These are phyloP conservation scores for Danionella cerebrum DNA, from an alignment of 2,113 vertebrate species.

Conservation along the genomic window DNA sequence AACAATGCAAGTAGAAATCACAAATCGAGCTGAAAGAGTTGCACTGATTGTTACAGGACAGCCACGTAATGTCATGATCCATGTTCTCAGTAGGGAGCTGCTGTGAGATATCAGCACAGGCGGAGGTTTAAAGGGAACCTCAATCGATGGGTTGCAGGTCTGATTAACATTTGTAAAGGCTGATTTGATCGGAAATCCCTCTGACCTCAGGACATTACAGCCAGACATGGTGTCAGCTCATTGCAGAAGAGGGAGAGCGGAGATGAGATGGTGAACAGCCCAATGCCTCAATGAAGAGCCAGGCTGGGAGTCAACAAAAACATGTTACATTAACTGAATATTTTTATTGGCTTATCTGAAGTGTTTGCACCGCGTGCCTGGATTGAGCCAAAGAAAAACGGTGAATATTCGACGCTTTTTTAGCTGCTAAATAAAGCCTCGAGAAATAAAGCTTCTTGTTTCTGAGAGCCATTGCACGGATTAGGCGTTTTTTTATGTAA, in stretches of 20 bases:
- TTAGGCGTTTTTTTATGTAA: too few relatives aligned
- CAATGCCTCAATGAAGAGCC: slow-evolving; percentile 46
- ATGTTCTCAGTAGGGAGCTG: background rate
- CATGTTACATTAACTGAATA: too few relatives aligned
- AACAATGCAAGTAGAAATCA: too few relatives aligned
- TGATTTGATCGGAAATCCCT: slow-evolving; percentile 52
- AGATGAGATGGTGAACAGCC: slow-evolving; percentile 45
- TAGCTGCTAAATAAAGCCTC: too few relatives aligned
- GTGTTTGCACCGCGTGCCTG: too few relatives aligned
- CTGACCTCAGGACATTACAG: slow-evolving; percentile 34
- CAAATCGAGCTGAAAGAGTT: too few relatives aligned
- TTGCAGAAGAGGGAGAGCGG: slow-evolving; percentile 53
- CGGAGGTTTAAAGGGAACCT: slow-evolving; percentile 1
- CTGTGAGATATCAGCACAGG: background rate
- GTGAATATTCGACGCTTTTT: too few relatives aligned
- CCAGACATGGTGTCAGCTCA: slow-evolving; percentile 40
- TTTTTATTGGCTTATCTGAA: too few relatives aligned
- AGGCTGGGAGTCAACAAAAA: background rate
- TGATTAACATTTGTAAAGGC: slow-evolving; percentile 53
- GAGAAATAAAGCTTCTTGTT: too few relatives aligned
- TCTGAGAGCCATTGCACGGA: too few relatives aligned
- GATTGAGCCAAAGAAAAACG: too few relatives aligned
- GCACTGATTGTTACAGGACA: background rate
- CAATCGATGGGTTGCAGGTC: slow-evolving; percentile 43
- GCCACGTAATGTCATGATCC: background rate